Evolutionary conservation across 2,113 vertebrate genomes (phyloP), one percentile per base, ranked within the genome.

Genomic region (Paralichthys olivaceus): DNA sequence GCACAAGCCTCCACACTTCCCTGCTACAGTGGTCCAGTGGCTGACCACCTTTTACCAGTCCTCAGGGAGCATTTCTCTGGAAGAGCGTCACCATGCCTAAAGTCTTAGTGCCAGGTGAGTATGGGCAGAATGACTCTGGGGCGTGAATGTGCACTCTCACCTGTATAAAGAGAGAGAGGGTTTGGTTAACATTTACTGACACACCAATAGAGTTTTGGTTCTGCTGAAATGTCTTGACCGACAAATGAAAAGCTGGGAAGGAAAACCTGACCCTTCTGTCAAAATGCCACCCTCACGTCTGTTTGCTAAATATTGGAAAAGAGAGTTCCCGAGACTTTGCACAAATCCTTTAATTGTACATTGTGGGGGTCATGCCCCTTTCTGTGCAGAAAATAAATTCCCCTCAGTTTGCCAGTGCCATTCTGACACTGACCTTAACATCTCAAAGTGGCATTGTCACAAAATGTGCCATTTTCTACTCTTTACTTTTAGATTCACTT

Each of bases 61-160:
- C 75, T 72, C 84, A 80, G 85, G 80, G 80, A 87, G 74, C 81
- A 40, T 69, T 72, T 78, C 65, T 80, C 64, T 54, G 63, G 78
- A 79, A 84, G 29, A 81, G 6, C 80, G 77, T 89, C 88, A 86
- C 45, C 79, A 96, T 96, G 95, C 91, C 96, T 1, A 92, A 90
- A 86, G 80, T 94, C 80, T 75, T 84, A 82, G 89, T 93, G 83
- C 90, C 95, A 93, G 96, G 96, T 97, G 94, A 95, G 96, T 96
- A 67, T 56, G 12, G 71, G 25, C 58, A 65, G 26, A 76, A 37
- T 17, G 28, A 73, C 59, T 43, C 22, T 11, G 34, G 23, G 45
- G 25, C 49, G 65, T 72, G 73, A 75, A 75, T 29, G 13, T 40
- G 45, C 60, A 60, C 51, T 65, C 17, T 23, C 29, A 43, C 20